Evolutionary conservation across 2,113 vertebrate species (phyloP).

Genomic region (Triplophysa rosa): DNA sequence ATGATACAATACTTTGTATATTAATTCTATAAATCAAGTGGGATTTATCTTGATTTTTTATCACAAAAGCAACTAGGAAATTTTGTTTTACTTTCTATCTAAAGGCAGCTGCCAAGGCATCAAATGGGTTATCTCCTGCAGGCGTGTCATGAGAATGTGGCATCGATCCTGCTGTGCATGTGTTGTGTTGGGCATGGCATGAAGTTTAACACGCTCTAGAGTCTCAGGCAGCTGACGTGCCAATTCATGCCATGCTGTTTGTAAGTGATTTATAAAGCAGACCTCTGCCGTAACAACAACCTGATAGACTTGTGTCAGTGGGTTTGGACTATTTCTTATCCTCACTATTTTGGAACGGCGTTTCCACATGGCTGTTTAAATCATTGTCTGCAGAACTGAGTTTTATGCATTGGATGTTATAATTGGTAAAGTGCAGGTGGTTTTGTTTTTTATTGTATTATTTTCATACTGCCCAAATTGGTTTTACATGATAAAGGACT

Average conservation of each 20-base stretch:
- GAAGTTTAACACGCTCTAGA: conserved; percentile 56
- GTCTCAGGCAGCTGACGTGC: conserved; percentile 62
- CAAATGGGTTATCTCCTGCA: conserved; percentile 32
- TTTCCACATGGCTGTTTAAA: background rate
- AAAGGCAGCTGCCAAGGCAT: background rate
- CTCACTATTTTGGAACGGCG: background rate
- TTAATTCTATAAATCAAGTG: background rate
- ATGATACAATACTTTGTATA: too few relatives aligned
- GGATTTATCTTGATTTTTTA: background rate
- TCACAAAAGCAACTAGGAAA: background rate
- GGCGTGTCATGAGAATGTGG: conserved; percentile 33
- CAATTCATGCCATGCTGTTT: conserved; percentile 15
- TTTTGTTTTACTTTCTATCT: background rate
- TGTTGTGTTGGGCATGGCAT: conserved; percentile 52
- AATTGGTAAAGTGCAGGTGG: too few relatives aligned
- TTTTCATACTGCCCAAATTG: too few relatives aligned
- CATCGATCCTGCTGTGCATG: conserved; percentile 45
- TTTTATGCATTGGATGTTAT: too few relatives aligned
- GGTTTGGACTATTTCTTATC: background rate
- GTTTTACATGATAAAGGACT: too few relatives aligned
- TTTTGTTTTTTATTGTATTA: too few relatives aligned
- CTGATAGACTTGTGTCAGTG: conserved; percentile 7
- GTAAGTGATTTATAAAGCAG: conserved; percentile 12
- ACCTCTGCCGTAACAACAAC: background rate
- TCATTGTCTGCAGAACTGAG: too few relatives aligned